phyloP scores from a whole-genome alignment of 2,797 vertebrate genomes.

The Hipposideros larvatus region DNA sequence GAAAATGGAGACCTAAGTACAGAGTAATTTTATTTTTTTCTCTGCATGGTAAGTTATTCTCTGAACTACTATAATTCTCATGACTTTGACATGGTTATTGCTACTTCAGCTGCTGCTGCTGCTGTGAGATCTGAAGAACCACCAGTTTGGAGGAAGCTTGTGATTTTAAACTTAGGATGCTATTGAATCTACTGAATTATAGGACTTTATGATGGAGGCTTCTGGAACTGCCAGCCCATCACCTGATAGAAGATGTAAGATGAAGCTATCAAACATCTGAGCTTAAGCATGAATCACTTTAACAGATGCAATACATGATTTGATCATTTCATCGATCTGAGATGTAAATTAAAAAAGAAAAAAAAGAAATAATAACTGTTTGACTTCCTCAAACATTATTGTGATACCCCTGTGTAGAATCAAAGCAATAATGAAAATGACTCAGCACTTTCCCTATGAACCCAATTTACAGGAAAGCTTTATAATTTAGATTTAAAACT shows the following conservation, averaged over 20 bases:
- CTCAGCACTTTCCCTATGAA: slow-evolving; percentile 25
- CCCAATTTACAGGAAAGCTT: slow-evolving; percentile 36
- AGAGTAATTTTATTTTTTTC: slow-evolving; percentile 62
- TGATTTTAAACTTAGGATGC: slow-evolving; percentile 9
- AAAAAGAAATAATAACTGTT: not conserved
- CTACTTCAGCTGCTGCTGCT: not conserved
- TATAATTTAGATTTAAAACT: slow-evolving; percentile 28
- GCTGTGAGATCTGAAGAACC: not conserved
- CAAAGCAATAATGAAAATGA: not conserved
- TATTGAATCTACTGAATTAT: not conserved
- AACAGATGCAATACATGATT: not conserved
- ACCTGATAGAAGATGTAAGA: not conserved
- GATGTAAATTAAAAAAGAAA: not conserved
- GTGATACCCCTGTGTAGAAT: not conserved
- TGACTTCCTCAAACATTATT: not conserved
- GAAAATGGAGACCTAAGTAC: slow-evolving; percentile 59
- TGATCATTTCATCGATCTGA: not conserved
- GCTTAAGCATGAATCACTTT: not conserved
- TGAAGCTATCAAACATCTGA: not conserved
- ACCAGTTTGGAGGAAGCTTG: not conserved
- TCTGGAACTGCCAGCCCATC: not conserved
- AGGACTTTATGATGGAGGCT: not conserved
- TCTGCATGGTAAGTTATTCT: slow-evolving; percentile 42
- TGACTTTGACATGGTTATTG: slow-evolving; percentile 56
- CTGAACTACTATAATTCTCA: slow-evolving; percentile 54